These are phyloP conservation scores for Palythoa grandis DNA, from an alignment of 92 coral and sea anemone genomes.

Conservation along the genomic window DNA sequence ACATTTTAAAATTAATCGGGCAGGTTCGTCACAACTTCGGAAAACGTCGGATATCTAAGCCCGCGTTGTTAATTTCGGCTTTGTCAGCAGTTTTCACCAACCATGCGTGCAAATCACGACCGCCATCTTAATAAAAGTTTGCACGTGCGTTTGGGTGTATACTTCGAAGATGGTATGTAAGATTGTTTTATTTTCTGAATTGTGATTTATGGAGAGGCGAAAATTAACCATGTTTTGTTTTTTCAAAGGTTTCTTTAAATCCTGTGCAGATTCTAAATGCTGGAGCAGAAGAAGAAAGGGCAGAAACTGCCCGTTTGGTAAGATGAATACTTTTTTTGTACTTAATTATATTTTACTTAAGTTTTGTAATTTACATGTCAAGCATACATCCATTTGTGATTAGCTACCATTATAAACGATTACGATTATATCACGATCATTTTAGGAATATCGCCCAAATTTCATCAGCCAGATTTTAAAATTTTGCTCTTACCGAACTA, in stretches of 20 bases:
- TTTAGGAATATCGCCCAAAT: neutral
- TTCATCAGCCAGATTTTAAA: neutral
- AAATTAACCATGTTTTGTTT: conserved; percentile 4
- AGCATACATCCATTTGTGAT: neutral
- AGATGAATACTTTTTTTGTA: conserved; percentile 50
- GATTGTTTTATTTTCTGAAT: neutral
- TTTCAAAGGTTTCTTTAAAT: conserved; percentile 86
- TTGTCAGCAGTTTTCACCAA: conserved; percentile 8
- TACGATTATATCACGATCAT: neutral
- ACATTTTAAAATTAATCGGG: neutral
- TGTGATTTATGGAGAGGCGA: neutral
- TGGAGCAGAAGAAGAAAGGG: conserved; percentile 97
- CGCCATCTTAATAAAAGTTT: conserved; percentile 69
- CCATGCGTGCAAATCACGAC: conserved; percentile 62
- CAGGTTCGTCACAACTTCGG: conserved; percentile 22
- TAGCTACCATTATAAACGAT: neutral
- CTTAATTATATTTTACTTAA: conserved; percentile 1
- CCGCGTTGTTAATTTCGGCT: neutral
- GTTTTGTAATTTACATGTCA: neutral
- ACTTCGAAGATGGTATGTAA: conserved; percentile 74
- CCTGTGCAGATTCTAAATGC: conserved; percentile 98
- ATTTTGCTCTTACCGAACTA: neutral
- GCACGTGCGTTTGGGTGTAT: conserved; percentile 67
- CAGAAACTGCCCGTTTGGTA: conserved; percentile 95
- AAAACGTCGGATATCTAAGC: conserved; percentile 2